Percentiles rank a stretch among this genome's conserved stretches.
Evolutionary conservation across 2,797 vertebrate genomes (phyloP).

Genomic region (Allobates femoralis): DNA sequence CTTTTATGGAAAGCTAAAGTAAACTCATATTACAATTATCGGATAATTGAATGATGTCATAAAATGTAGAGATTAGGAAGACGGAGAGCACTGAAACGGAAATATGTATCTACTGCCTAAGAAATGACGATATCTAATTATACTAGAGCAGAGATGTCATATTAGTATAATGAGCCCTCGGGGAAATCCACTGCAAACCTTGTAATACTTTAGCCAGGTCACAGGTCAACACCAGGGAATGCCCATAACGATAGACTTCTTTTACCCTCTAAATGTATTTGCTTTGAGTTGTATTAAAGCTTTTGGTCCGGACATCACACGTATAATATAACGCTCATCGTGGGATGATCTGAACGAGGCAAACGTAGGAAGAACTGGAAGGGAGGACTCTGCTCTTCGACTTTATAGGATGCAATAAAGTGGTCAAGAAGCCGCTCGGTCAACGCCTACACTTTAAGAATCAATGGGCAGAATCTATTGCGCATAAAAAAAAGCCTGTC

Average conservation of each 20-base stretch:
- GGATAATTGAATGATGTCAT: not conserved
- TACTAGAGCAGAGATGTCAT: constrained; percentile 12
- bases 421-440: constrained; percentile 34
- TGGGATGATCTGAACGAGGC: not conserved
- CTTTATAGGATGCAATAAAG: constrained; percentile 29
- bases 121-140: constrained; percentile 2
- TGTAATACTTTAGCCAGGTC: not conserved
- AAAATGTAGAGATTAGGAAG: not conserved
- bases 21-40: not conserved
- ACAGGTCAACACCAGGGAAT: not conserved
- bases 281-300: not conserved
- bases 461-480: constrained; percentile 34
- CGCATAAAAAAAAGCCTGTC: constrained; percentile 31
- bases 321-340: not conserved
- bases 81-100: not conserved
- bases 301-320: not conserved
- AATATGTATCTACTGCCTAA: not conserved
- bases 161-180: constrained; percentile 3
- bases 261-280: not conserved
- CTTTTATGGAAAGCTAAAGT: not conserved
- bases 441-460: constrained; percentile 52
- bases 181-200: constrained; percentile 23
- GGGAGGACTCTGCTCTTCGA: not conserved
- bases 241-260: not conserved
- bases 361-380: constrained; percentile 5